These are phyloP conservation scores for Anastrepha obliqua DNA, from an alignment of 1,140 invertebrate genomes.

Conservation along the genomic window DNA sequence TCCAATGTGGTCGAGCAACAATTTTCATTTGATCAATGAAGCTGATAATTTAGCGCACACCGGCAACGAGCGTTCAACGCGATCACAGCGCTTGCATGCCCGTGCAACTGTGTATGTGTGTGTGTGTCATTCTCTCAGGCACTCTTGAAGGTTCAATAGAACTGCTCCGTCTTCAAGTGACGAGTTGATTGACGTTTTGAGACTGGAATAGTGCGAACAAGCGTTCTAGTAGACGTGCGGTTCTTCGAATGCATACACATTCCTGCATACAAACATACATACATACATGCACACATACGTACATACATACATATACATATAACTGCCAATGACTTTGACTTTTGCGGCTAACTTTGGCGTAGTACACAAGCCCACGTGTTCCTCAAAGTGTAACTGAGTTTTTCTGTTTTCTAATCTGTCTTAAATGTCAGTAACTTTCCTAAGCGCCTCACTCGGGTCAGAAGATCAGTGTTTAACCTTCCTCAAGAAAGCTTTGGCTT, in stretches of 20 bases:
- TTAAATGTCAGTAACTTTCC: background rate
- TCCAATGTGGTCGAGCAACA: slow-evolving; percentile 42
- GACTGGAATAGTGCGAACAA: slow-evolving; percentile 31
- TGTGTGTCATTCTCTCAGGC: background rate
- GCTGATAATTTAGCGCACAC: slow-evolving; percentile 46
- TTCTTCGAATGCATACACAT: too few species aligned
- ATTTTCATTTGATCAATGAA: slow-evolving; percentile 38
- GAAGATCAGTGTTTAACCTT: slow-evolving; percentile 26
- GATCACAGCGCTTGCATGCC: background rate
- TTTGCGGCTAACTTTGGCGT: slow-evolving; percentile 3
- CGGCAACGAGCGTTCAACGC: background rate
- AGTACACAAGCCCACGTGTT: background rate
- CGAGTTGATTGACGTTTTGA: slow-evolving; percentile 45
- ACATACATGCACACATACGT: background rate
- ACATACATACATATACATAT: background rate
- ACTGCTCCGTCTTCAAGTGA: slow-evolving; percentile 24
- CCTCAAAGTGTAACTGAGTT: background rate
- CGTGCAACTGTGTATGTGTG: background rate
- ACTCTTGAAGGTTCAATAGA: background rate
- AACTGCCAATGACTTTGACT: background rate
- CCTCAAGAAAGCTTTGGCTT: slow-evolving; percentile 22
- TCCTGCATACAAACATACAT: background rate
- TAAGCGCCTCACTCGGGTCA: background rate
- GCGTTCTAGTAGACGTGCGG: too few species aligned
- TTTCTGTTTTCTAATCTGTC: background rate